Evolutionary conservation across 1,140 invertebrate species (phyloP).

Genomic region (Drosophila ohnishii): DNA sequence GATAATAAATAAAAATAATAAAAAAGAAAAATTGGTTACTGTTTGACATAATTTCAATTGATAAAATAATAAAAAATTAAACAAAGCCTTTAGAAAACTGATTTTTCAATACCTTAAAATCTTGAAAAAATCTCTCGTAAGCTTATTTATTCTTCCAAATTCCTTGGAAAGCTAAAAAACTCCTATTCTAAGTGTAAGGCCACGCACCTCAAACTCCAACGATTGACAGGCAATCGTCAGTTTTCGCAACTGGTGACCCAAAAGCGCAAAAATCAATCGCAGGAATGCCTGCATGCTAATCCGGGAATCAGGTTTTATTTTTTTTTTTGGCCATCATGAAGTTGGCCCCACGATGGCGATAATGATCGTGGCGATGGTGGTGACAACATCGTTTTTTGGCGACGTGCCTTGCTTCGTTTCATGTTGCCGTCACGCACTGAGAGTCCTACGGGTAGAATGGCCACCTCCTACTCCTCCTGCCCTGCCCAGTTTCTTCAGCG

Average conservation of each 20-base stretch:
- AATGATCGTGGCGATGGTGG: slow-evolving; percentile 19
- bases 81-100: no score
- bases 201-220: slow-evolving; percentile 4
- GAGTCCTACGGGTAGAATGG: slow-evolving; percentile 47
- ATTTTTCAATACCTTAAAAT: background rate
- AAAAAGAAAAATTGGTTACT: no score
- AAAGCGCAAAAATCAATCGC: slow-evolving; percentile 57
- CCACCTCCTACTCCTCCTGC: background rate
- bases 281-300: slow-evolving; percentile 61
- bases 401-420: slow-evolving; percentile 52
- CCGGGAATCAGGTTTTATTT: slow-evolving; percentile 40
- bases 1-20: no score
- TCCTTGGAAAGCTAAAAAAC: background rate
- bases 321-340: slow-evolving; percentile 5
- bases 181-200: background rate
- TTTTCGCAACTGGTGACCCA: slow-evolving; percentile 45
- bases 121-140: no score
- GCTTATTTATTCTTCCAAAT: no score
- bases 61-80: no score
- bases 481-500: slow-evolving; percentile 27
- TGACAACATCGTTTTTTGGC: slow-evolving; percentile 58
- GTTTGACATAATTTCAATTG: no score
- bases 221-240: slow-evolving; percentile 63
- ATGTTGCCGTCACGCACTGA: slow-evolving; percentile 68
- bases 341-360: slow-evolving; percentile 13